Conservation (phyloP, 2,888 invertebrate genomes). For the Stenodera caucasica region DNA sequence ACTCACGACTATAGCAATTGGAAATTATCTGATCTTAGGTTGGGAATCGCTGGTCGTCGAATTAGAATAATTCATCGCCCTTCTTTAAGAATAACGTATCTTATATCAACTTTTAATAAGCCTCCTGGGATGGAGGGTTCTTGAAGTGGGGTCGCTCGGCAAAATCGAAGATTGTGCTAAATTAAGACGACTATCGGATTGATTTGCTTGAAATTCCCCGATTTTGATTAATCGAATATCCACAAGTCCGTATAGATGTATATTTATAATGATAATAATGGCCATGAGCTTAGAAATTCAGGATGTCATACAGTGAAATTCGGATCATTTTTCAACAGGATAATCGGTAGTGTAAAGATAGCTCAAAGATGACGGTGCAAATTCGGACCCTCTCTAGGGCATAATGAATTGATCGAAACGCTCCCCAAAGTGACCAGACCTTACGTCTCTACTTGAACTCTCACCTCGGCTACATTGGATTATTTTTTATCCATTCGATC, state of each 20-base stretch:
- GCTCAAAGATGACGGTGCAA: constrained; percentile 52
- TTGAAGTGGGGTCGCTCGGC: no score
- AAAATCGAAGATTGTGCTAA: no score
- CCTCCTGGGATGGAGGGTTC: no score
- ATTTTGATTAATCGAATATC: neutral
- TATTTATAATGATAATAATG: neutral
- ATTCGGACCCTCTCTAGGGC: constrained; percentile 51
- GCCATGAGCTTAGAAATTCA: neutral
- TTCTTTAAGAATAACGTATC: no score
- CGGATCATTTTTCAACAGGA: constrained; percentile 40
- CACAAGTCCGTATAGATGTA: neutral
- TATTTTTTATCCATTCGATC: neutral
- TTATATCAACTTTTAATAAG: no score
- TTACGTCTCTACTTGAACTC: constrained; percentile 45
- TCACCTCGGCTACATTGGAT: constrained; percentile 43
- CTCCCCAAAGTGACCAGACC: constrained; percentile 47
- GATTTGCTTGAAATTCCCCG: no score
- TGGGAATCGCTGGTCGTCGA: no score
- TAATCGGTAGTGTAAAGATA: constrained; percentile 39
- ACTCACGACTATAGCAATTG: no score
- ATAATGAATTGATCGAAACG: constrained; percentile 55
- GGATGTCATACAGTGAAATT: constrained; percentile 16
- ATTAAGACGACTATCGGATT: no score
- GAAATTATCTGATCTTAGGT: no score
- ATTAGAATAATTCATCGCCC: no score